A percentile compares a stretch with the other conserved stretches of the same genome.
Conservation (phyloP, 1,140 invertebrate species). For the Frieseomelitta varia region DNA sequence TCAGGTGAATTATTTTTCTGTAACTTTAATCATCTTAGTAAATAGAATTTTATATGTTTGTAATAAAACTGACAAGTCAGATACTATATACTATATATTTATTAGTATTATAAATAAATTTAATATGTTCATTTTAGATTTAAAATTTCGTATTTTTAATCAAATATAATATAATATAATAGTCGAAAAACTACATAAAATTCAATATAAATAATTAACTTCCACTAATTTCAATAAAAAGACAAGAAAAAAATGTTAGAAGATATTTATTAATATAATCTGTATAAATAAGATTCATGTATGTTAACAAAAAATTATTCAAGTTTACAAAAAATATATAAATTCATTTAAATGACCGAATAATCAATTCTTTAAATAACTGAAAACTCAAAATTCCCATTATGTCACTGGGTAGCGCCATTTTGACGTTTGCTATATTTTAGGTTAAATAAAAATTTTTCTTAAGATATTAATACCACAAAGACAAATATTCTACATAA, state of each 20-base stretch:
- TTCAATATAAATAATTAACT: background rate
- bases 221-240: background rate
- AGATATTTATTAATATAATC: background rate
- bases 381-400: slow-evolving; percentile 20
- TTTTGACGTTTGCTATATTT: slow-evolving; percentile 46
- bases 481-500: background rate
- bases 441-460: slow-evolving; percentile 20
- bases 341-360: background rate
- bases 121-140: background rate
- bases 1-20: background rate
- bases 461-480: background rate
- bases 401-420: slow-evolving; percentile 32
- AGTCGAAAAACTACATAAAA: background rate
- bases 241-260: background rate
- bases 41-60: background rate
- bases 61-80: background rate
- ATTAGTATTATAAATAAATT: background rate
- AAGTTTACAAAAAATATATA: background rate
- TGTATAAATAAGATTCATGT: background rate
- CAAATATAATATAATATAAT: background rate
- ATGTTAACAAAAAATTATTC: background rate
- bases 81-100: background rate
- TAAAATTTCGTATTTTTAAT: background rate
- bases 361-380: background rate
- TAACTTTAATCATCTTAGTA: too few species aligned